These are phyloP conservation scores for Caenorhabditis sp. DNA, from an alignment of 2,888 invertebrate species.

Conservation along the genomic window DNA sequence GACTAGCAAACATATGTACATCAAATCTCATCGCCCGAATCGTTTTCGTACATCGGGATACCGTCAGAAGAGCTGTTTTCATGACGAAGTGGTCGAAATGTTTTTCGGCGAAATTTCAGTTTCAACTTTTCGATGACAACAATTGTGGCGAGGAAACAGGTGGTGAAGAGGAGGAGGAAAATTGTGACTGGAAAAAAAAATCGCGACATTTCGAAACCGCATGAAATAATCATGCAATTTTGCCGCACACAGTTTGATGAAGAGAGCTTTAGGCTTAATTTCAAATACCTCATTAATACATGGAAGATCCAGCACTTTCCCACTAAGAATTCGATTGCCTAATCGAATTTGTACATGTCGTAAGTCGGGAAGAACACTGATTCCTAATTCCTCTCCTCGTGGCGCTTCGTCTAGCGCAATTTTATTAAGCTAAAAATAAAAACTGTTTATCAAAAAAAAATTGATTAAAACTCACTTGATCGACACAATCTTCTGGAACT, in stretches of 20 bases:
- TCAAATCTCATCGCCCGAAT: neutral
- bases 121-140: neutral
- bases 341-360: conserved; percentile 56
- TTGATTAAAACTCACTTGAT: neutral
- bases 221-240: neutral
- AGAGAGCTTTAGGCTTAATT: no score
- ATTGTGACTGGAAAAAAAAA: conserved; percentile 10
- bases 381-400: conserved; percentile 50
- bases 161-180: conserved; percentile 5
- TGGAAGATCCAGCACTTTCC: conserved; percentile 65
- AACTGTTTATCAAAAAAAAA: neutral
- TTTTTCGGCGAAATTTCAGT: neutral
- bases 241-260: no score
- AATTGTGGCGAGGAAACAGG: neutral
- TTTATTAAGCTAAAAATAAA: conserved; percentile 35
- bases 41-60: neutral
- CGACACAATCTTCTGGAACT: conserved; percentile 59
- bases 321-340: conserved; percentile 54
- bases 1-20: neutral
- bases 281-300: conserved; percentile 65
- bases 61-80: neutral
- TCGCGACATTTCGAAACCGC: no score
- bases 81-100: neutral
- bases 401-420: conserved; percentile 34
- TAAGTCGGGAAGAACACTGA: conserved; percentile 56